Conservation (phyloP, 2,113 vertebrate genomes). For the Perca schrenkii region DNA sequence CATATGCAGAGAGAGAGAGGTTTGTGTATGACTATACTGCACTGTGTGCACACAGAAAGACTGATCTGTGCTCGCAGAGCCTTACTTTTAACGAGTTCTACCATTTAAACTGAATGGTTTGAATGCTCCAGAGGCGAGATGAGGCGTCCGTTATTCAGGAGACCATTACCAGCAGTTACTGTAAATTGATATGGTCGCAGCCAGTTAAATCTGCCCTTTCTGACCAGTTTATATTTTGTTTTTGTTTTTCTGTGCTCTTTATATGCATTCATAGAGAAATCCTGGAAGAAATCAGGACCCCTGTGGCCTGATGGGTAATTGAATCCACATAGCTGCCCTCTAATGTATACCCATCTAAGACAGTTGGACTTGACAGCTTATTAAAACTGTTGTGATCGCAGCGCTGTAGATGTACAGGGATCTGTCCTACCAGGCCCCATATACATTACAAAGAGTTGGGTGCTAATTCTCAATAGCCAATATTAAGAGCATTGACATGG, state of each 20-base stretch:
- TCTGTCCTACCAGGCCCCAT: slow-evolving; percentile 14
- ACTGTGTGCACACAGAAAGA: slow-evolving; percentile 29
- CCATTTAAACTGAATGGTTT: slow-evolving; percentile 1
- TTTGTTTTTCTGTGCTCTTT: slow-evolving; percentile 43
- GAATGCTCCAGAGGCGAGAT: slow-evolving; percentile 24
- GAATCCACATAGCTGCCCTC: slow-evolving; percentile 68
- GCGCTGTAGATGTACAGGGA: slow-evolving; percentile 19
- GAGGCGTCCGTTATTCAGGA: slow-evolving; percentile 35
- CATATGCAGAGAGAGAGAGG: neutral
- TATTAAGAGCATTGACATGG: slow-evolving; percentile 1
- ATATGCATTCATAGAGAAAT: slow-evolving; percentile 67
- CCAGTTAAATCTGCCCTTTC: slow-evolving; percentile 39
- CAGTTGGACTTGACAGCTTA: slow-evolving; percentile 9
- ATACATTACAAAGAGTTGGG: slow-evolving; percentile 4
- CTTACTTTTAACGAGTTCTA: slow-evolving; percentile 32
- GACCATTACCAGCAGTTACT: slow-evolving; percentile 50
- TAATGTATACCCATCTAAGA: slow-evolving; percentile 42
- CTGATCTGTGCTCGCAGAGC: slow-evolving; percentile 27
- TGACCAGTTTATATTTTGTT: slow-evolving; percentile 23
- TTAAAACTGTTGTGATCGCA: slow-evolving; percentile 16
- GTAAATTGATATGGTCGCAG: slow-evolving; percentile 43
- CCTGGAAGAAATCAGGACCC: slow-evolving; percentile 50
- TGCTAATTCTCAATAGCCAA: slow-evolving; percentile 6
- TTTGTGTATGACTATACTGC: slow-evolving; percentile 36
- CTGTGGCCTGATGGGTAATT: slow-evolving; percentile 41